Base-by-base conservation (phyloP, 2,888 invertebrate species). In the Drosophila nigricruria region DNA sequence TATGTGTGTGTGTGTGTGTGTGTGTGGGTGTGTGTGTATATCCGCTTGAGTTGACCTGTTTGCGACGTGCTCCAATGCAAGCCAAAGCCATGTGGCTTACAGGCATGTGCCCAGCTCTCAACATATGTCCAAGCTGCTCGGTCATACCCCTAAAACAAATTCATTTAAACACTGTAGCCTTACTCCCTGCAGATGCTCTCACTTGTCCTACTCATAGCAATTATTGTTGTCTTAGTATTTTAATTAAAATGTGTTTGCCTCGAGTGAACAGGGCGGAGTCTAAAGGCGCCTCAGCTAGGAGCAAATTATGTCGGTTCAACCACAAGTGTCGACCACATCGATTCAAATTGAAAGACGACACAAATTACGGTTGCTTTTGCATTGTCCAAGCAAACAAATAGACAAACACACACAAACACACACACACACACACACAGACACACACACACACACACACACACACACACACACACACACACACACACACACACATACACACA, bases 191-290 rank as follows among this genome's bases (percentile, higher is more conserved):
- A 2, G 8, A 10, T n/a, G 14, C 10, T 18, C 25, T 16, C 5
- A 9, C 40, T 53, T 32, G 42, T 36, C 42, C 36, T 38, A 10
- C 59, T 53, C 69, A 43, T 45, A 34, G 77, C 80, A 84, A 81
- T 88, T 81, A 76, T 82, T 86, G 88, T 81, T 85, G 82, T 79
- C 85, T 88, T 83, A 81, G 85, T 85, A 81, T 88, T 86, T 86
- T 88, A 86, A 88, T 86, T 86, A 86, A 86, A 86, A 84, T 82
- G 68, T 87, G 84, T 84, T 88, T 86, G 73, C 61, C 63, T 69
- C 64, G 42, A 34, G 23, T 40, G 20, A 14, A 16, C 16, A 0
- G 27, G 3, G n/a, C n/a, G n/a, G 3, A 27, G 53, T 0, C 14
- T 16, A 14, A 23, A 16, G 16, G 9, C 5, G 18, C 18, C 12